A percentile compares a stretch with the other conserved stretches of the same genome.
These are phyloP conservation scores for Calycopis cecrops DNA, from an alignment of 1,140 invertebrate species.

Conservation along the genomic window DNA sequence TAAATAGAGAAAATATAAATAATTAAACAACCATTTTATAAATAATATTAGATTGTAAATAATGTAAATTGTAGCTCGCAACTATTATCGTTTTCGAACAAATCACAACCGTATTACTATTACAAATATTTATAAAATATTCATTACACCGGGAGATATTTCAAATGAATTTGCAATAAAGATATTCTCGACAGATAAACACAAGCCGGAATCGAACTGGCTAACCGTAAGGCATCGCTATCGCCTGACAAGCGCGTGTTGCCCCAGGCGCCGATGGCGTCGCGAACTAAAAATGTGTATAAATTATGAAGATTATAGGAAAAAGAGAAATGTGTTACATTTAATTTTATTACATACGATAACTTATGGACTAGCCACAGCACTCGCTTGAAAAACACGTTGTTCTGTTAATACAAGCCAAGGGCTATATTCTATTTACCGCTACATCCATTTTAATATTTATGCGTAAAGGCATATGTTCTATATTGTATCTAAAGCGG, in stretches of 20 bases:
- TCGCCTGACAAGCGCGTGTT: neutral
- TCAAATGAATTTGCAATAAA: conserved; percentile 15
- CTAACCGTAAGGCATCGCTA: conserved; percentile 11
- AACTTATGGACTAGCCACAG: conserved; percentile 69
- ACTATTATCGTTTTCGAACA: no score
- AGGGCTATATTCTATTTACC: neutral
- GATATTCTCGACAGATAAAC: conserved; percentile 18
- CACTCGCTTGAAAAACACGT: conserved; percentile 68
- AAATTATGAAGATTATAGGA: conserved; percentile 74
- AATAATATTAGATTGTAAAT: no score
- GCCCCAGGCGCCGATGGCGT: conserved; percentile 39
- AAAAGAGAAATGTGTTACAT: conserved; percentile 75
- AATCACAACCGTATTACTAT: neutral
- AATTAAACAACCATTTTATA: no score
- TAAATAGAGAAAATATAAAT: no score
- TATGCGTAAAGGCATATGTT: conserved; percentile 9
- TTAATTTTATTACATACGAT: conserved; percentile 75
- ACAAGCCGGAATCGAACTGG: conserved; percentile 18
- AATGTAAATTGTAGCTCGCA: no score
- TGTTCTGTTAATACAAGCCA: conserved; percentile 19
- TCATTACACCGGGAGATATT: conserved; percentile 4
- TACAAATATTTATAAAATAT: conserved; percentile 11
- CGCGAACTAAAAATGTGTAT: conserved; percentile 69
- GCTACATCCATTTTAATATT: conserved; percentile 19
- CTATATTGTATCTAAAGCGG: conserved; percentile 18